Base-by-base conservation (phyloP, 2,113 vertebrate genomes). In the Probosciger aterrimus region DNA sequence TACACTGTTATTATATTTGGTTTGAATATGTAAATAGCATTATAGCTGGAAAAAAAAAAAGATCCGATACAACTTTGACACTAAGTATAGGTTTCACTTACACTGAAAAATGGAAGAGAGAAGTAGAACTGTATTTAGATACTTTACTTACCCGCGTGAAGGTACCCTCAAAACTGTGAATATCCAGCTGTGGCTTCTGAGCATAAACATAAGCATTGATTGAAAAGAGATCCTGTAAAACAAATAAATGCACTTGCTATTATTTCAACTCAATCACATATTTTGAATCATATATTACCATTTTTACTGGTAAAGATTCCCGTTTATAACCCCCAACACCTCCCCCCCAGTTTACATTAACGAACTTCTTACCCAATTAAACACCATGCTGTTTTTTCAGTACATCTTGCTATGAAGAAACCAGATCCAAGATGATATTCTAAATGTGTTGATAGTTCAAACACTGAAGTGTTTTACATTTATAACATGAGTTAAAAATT, bases 91-190 rank as follows among this genome's bases (percentile, higher is more conserved):
- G 23, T 50, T 90, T 62, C 43, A 63, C 30, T 46, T 43, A 63
- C 20, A 41, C 0, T 50, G 37, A 37, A 25, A 73, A 37, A 65
- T 7, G 17, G 18, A 41, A 63, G 12, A 59, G 27, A 37, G 30
- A 59, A 69, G 23, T 31, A 60, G n/a, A 75, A 74, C 27, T 47
- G 3, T 37, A 76, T 70, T 47, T 74, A 49, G 23, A 90, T 2
- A 37, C 7, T 67, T 43, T 69, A 97, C 98, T 98, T 98, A 99
- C 99, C 98, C 99, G 97, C 44, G 99, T 99, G 97, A 99, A 99
- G 86, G 99, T 99, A 76, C 99, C 99, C 97, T 99, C 99, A 91
- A 99, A 99, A 88, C 98, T 99, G 97, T 99, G 99, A 97, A 99
- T 99, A 97, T 99, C 99, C 98, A 99, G 97, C 94, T 99, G 99